These are phyloP conservation scores for Amblyjoppa proteus DNA, from an alignment of 2,888 invertebrate species.

Conservation along the genomic window DNA sequence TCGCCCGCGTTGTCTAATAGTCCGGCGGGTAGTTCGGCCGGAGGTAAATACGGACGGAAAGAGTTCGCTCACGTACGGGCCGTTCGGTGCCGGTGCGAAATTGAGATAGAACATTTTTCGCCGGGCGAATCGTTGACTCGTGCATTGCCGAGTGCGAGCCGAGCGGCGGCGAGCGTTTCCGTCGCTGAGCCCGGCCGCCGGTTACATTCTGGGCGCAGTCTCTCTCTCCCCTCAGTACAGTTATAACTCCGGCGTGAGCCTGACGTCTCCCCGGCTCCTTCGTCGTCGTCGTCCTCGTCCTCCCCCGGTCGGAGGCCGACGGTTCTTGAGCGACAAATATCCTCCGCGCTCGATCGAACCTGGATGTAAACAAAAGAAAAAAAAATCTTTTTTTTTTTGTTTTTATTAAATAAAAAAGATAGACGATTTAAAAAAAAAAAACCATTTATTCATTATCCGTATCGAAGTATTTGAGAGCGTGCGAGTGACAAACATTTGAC, in stretches of 20 bases:
- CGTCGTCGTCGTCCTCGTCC: constrained; percentile 52
- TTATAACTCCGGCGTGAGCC: constrained; percentile 79
- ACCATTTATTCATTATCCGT: neutral
- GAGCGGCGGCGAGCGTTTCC: constrained; percentile 25
- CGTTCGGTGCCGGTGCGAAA: constrained; percentile 17
- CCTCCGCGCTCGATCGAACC: neutral
- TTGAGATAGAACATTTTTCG: constrained; percentile 48
- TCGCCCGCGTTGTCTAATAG: neutral
- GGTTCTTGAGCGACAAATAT: constrained; percentile 29
- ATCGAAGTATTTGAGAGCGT: neutral
- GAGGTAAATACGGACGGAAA: neutral
- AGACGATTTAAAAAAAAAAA: neutral
- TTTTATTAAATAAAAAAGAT: neutral
- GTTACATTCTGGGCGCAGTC: constrained; percentile 68
- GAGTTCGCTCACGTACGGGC: constrained; percentile 23
- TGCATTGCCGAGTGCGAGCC: constrained; percentile 41
- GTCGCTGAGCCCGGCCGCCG: constrained; percentile 26
- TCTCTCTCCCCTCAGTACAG: constrained; percentile 76
- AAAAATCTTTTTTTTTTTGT: neutral
- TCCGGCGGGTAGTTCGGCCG: neutral
- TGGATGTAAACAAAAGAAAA: neutral
- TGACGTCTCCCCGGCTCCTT: constrained; percentile 71
- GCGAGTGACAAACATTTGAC: neutral
- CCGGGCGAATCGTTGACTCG: constrained; percentile 38
- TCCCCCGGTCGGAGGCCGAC: constrained; percentile 43